Evolutionary conservation across 2,113 vertebrate species (phyloP).

Genomic region (Tachuris rubrigastra): DNA sequence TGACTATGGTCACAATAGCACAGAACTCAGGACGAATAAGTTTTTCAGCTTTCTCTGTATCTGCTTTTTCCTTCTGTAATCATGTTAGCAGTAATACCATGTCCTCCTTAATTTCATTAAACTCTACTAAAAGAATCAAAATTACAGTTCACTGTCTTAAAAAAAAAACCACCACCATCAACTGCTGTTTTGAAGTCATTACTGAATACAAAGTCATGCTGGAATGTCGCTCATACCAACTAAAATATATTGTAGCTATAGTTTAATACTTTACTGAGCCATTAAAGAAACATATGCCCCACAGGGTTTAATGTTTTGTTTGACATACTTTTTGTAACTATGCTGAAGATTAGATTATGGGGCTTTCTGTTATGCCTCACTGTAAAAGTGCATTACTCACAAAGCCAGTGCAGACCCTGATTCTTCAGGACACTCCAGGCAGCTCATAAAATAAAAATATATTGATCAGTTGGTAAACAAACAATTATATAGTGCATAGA

Average conservation of each 20-base stretch:
- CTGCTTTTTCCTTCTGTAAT: not conserved
- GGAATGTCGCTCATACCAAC: not conserved
- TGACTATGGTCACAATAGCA: not conserved
- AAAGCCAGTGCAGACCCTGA: not conserved
- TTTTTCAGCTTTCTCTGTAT: not conserved
- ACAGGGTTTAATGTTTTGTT: not conserved
- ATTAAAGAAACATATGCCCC: not conserved
- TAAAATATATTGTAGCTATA: constrained; percentile 5
- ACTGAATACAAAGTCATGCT: not conserved
- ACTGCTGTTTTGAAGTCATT: not conserved
- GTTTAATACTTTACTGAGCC: not conserved
- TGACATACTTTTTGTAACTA: not conserved
- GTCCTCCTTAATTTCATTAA: not conserved
- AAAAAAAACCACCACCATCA: not conserved
- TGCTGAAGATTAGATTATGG: not conserved
- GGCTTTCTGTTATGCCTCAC: not conserved
- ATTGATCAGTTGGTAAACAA: constrained; percentile 18
- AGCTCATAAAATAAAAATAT: constrained; percentile 50
- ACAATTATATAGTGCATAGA: not conserved
- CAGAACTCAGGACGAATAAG: not conserved
- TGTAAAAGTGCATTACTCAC: not conserved
- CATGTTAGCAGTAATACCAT: not conserved
- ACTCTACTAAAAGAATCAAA: not conserved
- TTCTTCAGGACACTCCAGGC: constrained; percentile 30
- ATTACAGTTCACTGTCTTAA: not conserved